These are phyloP conservation scores for Trinectes maculatus DNA, from an alignment of 2,113 vertebrate species.

Conservation along the genomic window DNA sequence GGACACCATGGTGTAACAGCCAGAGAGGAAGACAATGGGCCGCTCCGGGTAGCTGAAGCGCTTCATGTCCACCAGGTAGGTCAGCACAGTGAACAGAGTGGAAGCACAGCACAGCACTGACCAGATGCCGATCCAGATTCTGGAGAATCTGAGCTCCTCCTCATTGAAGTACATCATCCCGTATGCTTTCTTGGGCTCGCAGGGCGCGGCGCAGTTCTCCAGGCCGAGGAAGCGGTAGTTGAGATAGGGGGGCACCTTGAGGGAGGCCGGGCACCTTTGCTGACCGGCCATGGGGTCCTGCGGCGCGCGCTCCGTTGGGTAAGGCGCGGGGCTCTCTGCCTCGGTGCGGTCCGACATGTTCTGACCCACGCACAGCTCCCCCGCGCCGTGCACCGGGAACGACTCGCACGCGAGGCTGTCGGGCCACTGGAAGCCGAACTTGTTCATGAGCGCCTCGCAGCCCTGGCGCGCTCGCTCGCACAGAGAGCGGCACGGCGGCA, in stretches of 20 bases:
- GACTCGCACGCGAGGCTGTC: conserved; percentile 89
- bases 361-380: conserved; percentile 93
- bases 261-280: conserved; percentile 88
- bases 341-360: conserved; percentile 88
- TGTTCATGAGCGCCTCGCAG: conserved; percentile 94
- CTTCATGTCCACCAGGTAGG: conserved; percentile 96
- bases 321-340: conserved; percentile 69
- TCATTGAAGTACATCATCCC: conserved; percentile 94
- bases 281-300: conserved; percentile 60
- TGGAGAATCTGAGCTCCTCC: conserved; percentile 91
- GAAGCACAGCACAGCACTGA: conserved; percentile 93
- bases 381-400: conserved; percentile 92
- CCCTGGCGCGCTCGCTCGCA: conserved; percentile 90
- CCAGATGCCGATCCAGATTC: conserved; percentile 97
- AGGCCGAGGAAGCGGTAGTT: conserved; percentile 94
- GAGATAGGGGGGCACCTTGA: conserved; percentile 90
- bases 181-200: conserved; percentile 86
- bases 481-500: conserved; percentile 90
- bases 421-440: conserved; percentile 95
- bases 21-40: conserved; percentile 95
- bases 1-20: conserved; percentile 94
- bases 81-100: conserved; percentile 93
- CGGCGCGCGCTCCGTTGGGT: conserved; percentile 51
- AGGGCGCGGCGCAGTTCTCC: conserved; percentile 93
- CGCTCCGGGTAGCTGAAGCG: conserved; percentile 95